phyloP scores from a whole-genome alignment of 64 coral and sea anemone species.

The Stylophora pistillata region DNA sequence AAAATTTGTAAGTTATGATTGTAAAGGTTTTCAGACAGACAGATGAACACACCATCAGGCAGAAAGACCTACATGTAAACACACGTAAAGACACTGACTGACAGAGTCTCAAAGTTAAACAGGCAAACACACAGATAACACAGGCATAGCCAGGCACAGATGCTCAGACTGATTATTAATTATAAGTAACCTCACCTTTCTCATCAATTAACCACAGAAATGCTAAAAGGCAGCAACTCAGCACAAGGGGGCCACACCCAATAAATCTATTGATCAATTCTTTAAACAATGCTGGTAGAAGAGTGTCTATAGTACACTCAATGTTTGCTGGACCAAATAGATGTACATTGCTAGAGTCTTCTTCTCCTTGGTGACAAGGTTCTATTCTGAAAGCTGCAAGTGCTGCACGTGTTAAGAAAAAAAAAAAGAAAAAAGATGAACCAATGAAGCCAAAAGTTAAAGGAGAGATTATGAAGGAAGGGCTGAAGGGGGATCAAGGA shows the following conservation, averaged over 20 bases:
- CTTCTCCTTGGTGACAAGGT: not conserved
- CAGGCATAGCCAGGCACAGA: too few relatives aligned
- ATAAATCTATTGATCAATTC: not conserved
- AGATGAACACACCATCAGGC: not conserved
- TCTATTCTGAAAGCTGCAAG: not conserved
- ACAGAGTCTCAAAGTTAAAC: too few relatives aligned
- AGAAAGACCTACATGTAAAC: not conserved
- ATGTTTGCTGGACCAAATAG: constrained; percentile 12
- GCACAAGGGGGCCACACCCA: constrained; percentile 23
- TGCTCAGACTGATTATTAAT: not conserved
- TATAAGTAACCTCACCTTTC: not conserved
- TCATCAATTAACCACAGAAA: constrained; percentile 23
- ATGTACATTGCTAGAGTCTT: not conserved
- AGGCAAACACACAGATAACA: too few relatives aligned
- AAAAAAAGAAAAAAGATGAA: not conserved
- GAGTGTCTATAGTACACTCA: not conserved
- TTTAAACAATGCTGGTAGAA: constrained; percentile 24
- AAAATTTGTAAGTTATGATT: too few relatives aligned
- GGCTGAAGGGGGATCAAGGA: not conserved
- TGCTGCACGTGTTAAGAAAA: not conserved
- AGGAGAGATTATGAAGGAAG: not conserved
- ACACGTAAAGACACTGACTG: too few relatives aligned
- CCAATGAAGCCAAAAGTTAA: not conserved
- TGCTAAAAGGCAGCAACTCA: constrained; percentile 9
- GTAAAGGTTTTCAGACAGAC: not conserved